phyloP scores from a whole-genome alignment of 2,797 vertebrate species.

The Microtus obscurus region DNA sequence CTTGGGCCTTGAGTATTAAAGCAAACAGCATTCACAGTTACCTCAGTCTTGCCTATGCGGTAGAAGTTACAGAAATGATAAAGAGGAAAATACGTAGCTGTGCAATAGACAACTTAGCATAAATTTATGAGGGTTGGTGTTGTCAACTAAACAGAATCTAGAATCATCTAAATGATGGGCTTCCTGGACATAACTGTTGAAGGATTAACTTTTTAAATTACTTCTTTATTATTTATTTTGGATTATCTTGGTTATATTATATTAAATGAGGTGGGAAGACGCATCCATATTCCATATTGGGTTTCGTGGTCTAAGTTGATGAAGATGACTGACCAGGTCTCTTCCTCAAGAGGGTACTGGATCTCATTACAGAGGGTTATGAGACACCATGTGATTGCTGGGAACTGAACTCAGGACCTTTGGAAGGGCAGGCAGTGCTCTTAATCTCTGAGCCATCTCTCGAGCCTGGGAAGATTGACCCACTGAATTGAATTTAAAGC shows the following conservation, averaged over 20 bases:
- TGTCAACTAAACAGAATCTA: background rate
- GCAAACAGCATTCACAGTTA: background rate
- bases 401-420: too few relatives aligned
- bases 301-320: too few relatives aligned
- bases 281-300: too few relatives aligned
- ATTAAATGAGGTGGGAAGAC: background rate
- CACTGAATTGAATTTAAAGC: background rate
- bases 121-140: background rate
- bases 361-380: too few relatives aligned
- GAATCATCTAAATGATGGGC: background rate
- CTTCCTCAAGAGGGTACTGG: too few relatives aligned
- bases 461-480: background rate
- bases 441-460: too few relatives aligned
- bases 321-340: too few relatives aligned
- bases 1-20: background rate
- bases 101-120: background rate
- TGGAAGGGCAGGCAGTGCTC: too few relatives aligned
- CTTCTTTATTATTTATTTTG: background rate
- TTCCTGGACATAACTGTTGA: background rate
- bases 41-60: accelerated
- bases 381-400: too few relatives aligned
- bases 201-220: background rate
- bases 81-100: background rate
- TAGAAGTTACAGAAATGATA: background rate
- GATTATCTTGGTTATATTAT: background rate